phyloP scores from a whole-genome alignment of 2,888 invertebrate species.

The Agrotis exclamationis region DNA sequence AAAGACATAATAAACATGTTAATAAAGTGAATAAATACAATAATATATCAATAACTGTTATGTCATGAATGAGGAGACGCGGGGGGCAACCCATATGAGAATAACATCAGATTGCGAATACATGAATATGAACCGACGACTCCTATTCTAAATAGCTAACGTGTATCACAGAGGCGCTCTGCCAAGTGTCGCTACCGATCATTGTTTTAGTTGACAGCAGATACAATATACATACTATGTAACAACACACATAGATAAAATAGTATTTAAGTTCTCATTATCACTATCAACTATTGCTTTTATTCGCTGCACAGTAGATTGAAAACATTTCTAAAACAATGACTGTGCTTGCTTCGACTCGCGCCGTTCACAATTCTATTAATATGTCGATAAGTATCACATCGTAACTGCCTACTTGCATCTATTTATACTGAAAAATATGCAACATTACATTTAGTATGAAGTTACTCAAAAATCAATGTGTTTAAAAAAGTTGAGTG shows the following conservation, averaged over 20 bases:
- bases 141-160: slow-evolving; percentile 82
- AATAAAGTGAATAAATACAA: slow-evolving; percentile 90
- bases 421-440: slow-evolving; percentile 67
- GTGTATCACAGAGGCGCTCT: slow-evolving; percentile 88
- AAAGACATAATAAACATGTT: slow-evolving; percentile 91
- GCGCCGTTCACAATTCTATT: slow-evolving; percentile 69
- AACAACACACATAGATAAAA: slow-evolving; percentile 57
- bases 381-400: slow-evolving; percentile 72
- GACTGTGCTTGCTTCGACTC: slow-evolving; percentile 56
- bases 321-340: slow-evolving; percentile 58
- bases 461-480: slow-evolving; percentile 47
- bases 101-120: slow-evolving; percentile 77
- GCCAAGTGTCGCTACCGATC: slow-evolving; percentile 75
- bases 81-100: slow-evolving; percentile 79
- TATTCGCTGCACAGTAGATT: slow-evolving; percentile 54
- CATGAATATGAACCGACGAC: slow-evolving; percentile 77
- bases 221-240: slow-evolving; percentile 58
- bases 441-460: slow-evolving; percentile 66
- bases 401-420: slow-evolving; percentile 74
- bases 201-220: slow-evolving; percentile 66
- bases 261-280: slow-evolving; percentile 52
- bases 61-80: slow-evolving; percentile 80
- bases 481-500: slow-evolving; percentile 34
- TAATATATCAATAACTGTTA: slow-evolving; percentile 83
- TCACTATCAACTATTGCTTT: slow-evolving; percentile 60